These are phyloP conservation scores for Mythimna impura DNA, from an alignment of 2,888 invertebrate species.

Conservation along the genomic window DNA sequence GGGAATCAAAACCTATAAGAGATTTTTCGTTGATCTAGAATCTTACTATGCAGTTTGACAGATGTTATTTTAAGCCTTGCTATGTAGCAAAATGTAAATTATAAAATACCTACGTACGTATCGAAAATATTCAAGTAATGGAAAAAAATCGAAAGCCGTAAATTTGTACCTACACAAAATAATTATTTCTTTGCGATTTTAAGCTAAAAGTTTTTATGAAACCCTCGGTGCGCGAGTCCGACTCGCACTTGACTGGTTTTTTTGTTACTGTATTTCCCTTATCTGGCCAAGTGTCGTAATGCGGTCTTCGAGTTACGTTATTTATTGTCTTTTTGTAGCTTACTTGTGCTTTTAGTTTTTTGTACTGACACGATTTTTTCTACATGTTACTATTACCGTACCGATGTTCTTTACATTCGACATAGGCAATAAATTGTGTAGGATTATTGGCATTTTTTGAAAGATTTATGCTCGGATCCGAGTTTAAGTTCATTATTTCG, in stretches of 20 bases:
- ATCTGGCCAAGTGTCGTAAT: conserved; percentile 70
- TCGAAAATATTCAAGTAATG: no score
- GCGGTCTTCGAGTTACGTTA: conserved; percentile 65
- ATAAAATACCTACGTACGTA: no score
- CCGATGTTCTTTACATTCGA: conserved; percentile 63
- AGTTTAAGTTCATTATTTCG: conserved; percentile 52
- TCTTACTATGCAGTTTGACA: no score
- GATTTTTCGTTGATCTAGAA: no score
- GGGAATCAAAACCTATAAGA: no score
- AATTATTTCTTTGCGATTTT: no score
- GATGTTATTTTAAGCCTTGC: no score
- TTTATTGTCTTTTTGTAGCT: conserved; percentile 69
- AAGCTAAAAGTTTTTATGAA: no score
- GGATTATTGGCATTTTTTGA: conserved; percentile 67
- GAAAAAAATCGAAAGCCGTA: no score
- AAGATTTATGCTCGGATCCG: conserved; percentile 55
- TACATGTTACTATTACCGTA: conserved; percentile 41
- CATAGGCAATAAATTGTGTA: conserved; percentile 67
- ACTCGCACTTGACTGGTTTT: conserved; percentile 20
- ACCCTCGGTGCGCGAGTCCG: no score
- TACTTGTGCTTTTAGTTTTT: conserved; percentile 62
- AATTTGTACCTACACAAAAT: no score
- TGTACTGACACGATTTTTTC: conserved; percentile 47
- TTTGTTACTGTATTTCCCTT: conserved; percentile 68
- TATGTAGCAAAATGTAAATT: no score